Conservation (phyloP, 2,797 vertebrate species). For the Diplodus puntazzo region DNA sequence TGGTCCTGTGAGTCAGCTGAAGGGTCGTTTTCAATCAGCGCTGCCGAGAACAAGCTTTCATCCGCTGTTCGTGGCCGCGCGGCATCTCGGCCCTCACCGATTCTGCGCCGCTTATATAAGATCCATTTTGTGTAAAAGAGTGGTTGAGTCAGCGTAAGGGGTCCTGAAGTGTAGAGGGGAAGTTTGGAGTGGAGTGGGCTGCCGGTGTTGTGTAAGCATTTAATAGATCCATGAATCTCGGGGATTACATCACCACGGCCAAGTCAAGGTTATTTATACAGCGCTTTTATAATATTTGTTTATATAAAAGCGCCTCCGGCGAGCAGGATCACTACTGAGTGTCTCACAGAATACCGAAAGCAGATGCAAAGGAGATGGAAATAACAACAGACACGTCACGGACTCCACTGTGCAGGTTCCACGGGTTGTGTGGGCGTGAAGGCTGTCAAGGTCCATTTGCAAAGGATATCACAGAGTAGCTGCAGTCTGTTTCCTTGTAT, state of each 20-base stretch:
- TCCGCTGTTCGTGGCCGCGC: slow-evolving; percentile 8
- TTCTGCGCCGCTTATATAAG: slow-evolving; percentile 70
- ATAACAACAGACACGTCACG: slow-evolving; percentile 45
- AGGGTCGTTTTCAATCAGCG: slow-evolving; percentile 59
- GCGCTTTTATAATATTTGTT: slow-evolving; percentile 61
- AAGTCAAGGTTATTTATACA: slow-evolving; percentile 66
- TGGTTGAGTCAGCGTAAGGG: slow-evolving; percentile 71
- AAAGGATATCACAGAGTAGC: slow-evolving; percentile 46
- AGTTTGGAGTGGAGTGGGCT: slow-evolving; percentile 71
- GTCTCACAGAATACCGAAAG: slow-evolving; percentile 36
- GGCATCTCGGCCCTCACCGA: slow-evolving; percentile 26
- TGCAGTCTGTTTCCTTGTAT: slow-evolving; percentile 11
- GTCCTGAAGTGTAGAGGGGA: slow-evolving; percentile 69
- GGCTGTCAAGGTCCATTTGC: slow-evolving; percentile 53
- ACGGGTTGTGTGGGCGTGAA: slow-evolving; percentile 64
- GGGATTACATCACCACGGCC: slow-evolving; percentile 70
- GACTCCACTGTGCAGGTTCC: slow-evolving; percentile 32
- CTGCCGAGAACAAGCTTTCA: slow-evolving; percentile 53
- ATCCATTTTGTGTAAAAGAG: slow-evolving; percentile 69
- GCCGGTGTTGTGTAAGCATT: slow-evolving; percentile 73
- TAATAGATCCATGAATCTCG: slow-evolving; percentile 62
- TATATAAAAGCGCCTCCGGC: slow-evolving; percentile 49
- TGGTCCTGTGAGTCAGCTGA: slow-evolving; percentile 64
- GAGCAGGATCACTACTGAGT: slow-evolving; percentile 35
- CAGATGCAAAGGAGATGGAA: slow-evolving; percentile 62